phyloP scores from a whole-genome alignment of 30 jellyfish, hydroid and myxozoan species.

The Chrysaora quinquecirrha region DNA sequence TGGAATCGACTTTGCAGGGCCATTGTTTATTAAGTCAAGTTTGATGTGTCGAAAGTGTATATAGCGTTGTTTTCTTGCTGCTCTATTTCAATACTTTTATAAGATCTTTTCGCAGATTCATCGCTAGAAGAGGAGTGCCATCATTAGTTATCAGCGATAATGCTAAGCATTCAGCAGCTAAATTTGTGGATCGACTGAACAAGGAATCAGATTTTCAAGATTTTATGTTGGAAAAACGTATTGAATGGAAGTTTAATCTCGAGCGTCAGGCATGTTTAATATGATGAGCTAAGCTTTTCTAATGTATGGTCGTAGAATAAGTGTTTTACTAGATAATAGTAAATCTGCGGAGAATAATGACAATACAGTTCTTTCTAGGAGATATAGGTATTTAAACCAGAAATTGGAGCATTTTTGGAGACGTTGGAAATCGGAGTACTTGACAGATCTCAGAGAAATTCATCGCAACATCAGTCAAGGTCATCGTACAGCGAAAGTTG shows the following conservation, averaged over 20 bases:
- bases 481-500: background rate
- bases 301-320: conserved; percentile 36
- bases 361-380: background rate
- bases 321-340: conserved; percentile 11
- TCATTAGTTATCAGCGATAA: conserved; percentile 14
- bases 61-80: conserved; percentile 31
- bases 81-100: conserved; percentile 12
- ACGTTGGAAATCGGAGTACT: conserved; percentile 28
- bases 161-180: conserved; percentile 43
- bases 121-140: conserved; percentile 45
- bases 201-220: background rate
- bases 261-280: conserved; percentile 41
- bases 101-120: background rate
- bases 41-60: conserved; percentile 5
- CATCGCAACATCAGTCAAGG: background rate
- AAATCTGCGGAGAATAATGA: conserved; percentile 6
- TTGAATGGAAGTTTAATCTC: conserved; percentile 53
- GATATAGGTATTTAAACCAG: conserved; percentile 12
- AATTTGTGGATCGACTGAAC: background rate
- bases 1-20: conserved; percentile 39
- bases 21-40: conserved; percentile 2
- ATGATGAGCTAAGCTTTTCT: conserved; percentile 62
- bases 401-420: conserved; percentile 7
- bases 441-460: conserved; percentile 8
- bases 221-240: background rate